Conservation (phyloP, 2,113 vertebrate species). For the Geococcyx californianus region DNA sequence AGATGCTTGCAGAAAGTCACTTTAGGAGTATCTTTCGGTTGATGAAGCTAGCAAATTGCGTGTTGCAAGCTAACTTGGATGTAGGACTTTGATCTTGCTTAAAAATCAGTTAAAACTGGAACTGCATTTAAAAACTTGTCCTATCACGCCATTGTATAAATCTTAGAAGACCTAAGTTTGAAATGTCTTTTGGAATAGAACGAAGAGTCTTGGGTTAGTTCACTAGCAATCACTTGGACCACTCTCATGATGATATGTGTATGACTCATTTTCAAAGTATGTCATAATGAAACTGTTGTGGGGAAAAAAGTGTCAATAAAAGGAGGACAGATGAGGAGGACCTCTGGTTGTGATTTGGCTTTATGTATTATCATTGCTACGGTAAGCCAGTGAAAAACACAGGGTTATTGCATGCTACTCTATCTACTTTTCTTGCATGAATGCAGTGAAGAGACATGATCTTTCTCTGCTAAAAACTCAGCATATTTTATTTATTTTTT, state of each 20-base stretch:
- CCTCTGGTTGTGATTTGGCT: not conserved
- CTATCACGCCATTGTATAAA: not conserved
- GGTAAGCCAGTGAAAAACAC: not conserved
- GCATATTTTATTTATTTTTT: not conserved
- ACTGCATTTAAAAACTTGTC: not conserved
- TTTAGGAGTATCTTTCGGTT: not conserved
- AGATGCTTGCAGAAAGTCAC: not conserved
- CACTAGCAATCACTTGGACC: not conserved
- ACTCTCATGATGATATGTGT: not conserved
- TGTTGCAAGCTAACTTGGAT: not conserved
- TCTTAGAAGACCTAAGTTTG: not conserved
- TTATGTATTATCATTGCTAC: not conserved
- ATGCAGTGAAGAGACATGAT: not conserved
- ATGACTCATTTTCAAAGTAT: not conserved
- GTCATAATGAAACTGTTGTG: not conserved
- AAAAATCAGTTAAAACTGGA: not conserved
- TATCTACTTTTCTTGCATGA: not conserved
- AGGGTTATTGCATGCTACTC: not conserved
- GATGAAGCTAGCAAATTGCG: not conserved
- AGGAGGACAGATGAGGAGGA: not conserved
- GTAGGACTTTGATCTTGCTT: not conserved
- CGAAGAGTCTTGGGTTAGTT: not conserved
- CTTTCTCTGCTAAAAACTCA: not conserved
- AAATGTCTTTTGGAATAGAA: not conserved
- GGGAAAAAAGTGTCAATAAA: not conserved